Conservation (phyloP, 2,113 vertebrate genomes). For the Oxyura jamaicensis region DNA sequence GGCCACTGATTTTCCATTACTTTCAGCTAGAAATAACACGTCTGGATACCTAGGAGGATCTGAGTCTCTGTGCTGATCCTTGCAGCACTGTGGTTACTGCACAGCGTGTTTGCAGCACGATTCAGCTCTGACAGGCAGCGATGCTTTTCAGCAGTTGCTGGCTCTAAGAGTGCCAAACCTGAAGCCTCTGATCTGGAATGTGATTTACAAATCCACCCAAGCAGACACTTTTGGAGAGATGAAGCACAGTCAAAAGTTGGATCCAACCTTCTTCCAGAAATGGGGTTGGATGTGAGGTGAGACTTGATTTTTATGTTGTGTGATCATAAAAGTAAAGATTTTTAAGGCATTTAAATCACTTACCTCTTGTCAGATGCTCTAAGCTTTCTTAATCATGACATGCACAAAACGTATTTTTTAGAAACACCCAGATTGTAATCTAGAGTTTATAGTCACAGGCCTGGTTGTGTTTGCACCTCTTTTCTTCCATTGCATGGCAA, state of each 20-base stretch:
- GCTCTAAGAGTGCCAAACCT: neutral
- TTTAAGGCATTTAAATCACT: neutral
- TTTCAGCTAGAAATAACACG: neutral
- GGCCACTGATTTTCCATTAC: neutral
- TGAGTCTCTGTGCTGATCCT: neutral
- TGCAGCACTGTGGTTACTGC: neutral
- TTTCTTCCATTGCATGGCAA: fast-evolving
- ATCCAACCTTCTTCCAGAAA: neutral
- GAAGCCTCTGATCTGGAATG: fast-evolving
- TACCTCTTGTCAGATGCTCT: neutral
- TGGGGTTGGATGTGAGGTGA: neutral
- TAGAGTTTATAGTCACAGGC: neutral
- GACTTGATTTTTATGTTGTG: neutral
- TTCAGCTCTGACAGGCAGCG: neutral
- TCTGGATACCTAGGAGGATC: neutral
- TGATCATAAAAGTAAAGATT: neutral
- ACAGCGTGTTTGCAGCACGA: neutral
- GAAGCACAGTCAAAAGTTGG: neutral
- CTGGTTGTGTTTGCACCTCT: neutral
- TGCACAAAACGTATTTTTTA: neutral
- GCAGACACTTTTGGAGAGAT: neutral
- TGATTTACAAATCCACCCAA: neutral
- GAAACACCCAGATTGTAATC: neutral
- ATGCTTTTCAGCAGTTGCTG: fast-evolving
- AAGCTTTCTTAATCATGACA: neutral